Conservation (phyloP, 2,113 vertebrate genomes). For the Gnathonemus echidnorhynchus region DNA sequence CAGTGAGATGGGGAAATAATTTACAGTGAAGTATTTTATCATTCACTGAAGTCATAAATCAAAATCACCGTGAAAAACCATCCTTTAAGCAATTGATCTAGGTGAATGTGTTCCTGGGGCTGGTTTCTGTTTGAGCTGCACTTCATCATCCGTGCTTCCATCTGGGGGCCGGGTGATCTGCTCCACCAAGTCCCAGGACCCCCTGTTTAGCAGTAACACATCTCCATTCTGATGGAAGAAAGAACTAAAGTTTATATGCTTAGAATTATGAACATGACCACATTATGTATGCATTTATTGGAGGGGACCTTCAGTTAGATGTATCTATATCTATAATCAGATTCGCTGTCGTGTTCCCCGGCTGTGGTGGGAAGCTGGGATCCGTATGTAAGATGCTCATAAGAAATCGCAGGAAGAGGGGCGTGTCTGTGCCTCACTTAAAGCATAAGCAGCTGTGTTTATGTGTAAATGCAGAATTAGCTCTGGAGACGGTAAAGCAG, state of each 20-base stretch:
- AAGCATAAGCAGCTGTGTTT: neutral
- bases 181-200: neutral
- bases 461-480: neutral
- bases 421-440: neutral
- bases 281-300: neutral
- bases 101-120: neutral
- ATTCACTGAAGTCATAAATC: neutral
- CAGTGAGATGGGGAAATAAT: neutral
- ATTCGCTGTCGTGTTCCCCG: neutral
- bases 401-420: neutral
- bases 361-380: neutral
- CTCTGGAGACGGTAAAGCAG: neutral
- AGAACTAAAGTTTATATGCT: neutral
- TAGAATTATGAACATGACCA: neutral
- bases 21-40: neutral
- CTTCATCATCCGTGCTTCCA: neutral
- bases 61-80: neutral
- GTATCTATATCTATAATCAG: neutral
- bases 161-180: neutral
- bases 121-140: neutral
- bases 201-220: neutral
- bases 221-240: neutral
- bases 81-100: neutral
- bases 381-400: neutral
- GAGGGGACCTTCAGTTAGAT: neutral